Base-by-base conservation (phyloP, 1,140 invertebrate genomes). In the Protaetia brevitarsis region DNA sequence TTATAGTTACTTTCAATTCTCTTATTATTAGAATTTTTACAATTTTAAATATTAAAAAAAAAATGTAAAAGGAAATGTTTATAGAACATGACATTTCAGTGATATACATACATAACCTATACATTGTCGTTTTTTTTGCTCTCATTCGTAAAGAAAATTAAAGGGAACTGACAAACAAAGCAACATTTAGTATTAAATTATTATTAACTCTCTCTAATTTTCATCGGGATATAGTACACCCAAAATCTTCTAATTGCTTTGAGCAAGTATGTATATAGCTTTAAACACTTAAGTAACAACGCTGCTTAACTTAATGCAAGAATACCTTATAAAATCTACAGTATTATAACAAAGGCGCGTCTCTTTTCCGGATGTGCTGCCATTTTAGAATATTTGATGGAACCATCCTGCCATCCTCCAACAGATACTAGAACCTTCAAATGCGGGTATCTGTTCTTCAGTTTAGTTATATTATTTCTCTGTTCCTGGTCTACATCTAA, bases 331-430 rank as follows among this genome's bases (percentile, higher is more conserved):
- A 13, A 69, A 66, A 13, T 41, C 27, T 8, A 84, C 61, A 68
- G 82, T 82, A 30, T 83, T 74, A 21, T 82, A 72, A 84, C 77
- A 64, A 84, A 81, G 5, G 68, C 65, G 57, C 76, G 68, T 27
- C 73, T 65, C 26, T 70, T 61, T 10, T 31, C 28, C 7, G 64
- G 23, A 58, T 64, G 41, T 21, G 63, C 64, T 8, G 66, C 66
- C 11, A 81, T 61, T 58, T 79, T 45, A 8, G 88, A 89, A 74
- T 85, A 90, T 64, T 84, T 87, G 0, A 28, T 29, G 0, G 85
- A 87, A 11, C 84, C 85, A 72, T 88, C 85, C 66, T 85, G 88
- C 88, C 88, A 91, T 1, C 90, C 90, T n/a, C 90, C 91, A 62
- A 92, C 86, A 0, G 88, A 87, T 0, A 91, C 70, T 19, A 91